A percentile compares a stretch with the other conserved stretches of the same genome.
phyloP scores from a whole-genome alignment of 2,888 invertebrate species.

The Tolmerus cingulatus region DNA sequence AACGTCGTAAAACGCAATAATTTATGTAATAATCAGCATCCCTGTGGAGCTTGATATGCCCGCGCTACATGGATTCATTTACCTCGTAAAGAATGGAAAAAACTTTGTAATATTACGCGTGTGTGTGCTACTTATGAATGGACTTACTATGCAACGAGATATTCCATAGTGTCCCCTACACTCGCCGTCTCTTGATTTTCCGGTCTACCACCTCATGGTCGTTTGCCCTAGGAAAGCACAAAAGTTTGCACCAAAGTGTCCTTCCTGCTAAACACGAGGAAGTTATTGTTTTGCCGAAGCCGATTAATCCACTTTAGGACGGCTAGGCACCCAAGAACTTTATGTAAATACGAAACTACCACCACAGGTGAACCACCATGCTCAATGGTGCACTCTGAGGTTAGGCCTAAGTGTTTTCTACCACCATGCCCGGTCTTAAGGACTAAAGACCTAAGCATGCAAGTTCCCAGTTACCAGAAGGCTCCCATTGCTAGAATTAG shows the following conservation, averaged over 20 bases:
- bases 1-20: not conserved
- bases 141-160: not conserved
- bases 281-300: constrained; percentile 30
- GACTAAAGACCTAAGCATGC: not conserved
- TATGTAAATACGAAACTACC: not conserved
- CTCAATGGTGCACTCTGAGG: not conserved
- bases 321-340: constrained; percentile 6
- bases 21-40: not conserved
- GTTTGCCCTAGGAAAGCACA: not conserved
- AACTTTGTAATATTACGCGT: not conserved
- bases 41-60: not conserved
- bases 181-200: not conserved
- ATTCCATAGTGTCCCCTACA: not conserved
- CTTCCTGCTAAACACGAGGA: not conserved
- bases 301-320: constrained; percentile 19
- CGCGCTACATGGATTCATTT: not conserved
- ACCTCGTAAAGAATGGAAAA: not conserved
- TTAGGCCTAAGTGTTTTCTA: constrained; percentile 8
- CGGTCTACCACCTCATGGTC: not conserved
- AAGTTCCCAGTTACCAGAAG: not conserved
- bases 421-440: not conserved
- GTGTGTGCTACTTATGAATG: not conserved
- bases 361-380: not conserved
- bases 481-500: too few species aligned
- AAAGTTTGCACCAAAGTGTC: constrained; percentile 3